Evolutionary conservation across 2,797 vertebrate genomes (phyloP), one percentile per base, ranked within the genome.

Genomic region (Hydrolagus colliei): DNA sequence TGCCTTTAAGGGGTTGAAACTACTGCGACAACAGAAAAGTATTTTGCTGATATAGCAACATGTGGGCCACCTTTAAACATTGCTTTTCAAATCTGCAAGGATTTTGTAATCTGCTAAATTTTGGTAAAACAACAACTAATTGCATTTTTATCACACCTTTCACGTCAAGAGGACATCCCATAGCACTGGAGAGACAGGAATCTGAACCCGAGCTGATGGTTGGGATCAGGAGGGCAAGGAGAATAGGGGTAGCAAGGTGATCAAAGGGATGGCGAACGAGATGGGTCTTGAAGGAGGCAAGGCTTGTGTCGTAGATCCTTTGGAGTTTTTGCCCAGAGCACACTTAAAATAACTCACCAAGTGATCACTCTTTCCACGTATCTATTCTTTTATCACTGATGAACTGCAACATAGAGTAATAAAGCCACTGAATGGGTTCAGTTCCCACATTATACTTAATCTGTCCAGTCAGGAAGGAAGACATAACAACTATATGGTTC

Each of bases 121-220:
- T 96, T 94, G 94, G 94, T 95, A 95, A 98, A 97, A 97, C 96
- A 97, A 98, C 98, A 97, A 52, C 41, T 3, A 52, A 52, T 52
- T 52, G 6, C 41, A 27, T 27, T 27, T 27, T 27, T 27, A 27
- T 27, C 27, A 27, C 27, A 27, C 27, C 27, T 27, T 27, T 27
- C 27, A 27, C 27, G 27, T 27, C 27, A 27, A 27, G 27, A 27
- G 27, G 27, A 27, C 27, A 27, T 27, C 27, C 27, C 27, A 52
- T 52, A 6, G 41, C 6, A 52, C 41, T 52, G 41, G 41, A 52
- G 3, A 52, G 41, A 3, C 41, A 52, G 41, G 41, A 6, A 52
- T 52, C 2, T 6, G 3, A 3, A 52, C 41, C 41, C 1, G 6
- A 52, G 41, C 41, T 52, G 41, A 6, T 52, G 41, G 41, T 52